phyloP scores from a whole-genome alignment of 2,113 vertebrate species.

The Mugil cephalus region DNA sequence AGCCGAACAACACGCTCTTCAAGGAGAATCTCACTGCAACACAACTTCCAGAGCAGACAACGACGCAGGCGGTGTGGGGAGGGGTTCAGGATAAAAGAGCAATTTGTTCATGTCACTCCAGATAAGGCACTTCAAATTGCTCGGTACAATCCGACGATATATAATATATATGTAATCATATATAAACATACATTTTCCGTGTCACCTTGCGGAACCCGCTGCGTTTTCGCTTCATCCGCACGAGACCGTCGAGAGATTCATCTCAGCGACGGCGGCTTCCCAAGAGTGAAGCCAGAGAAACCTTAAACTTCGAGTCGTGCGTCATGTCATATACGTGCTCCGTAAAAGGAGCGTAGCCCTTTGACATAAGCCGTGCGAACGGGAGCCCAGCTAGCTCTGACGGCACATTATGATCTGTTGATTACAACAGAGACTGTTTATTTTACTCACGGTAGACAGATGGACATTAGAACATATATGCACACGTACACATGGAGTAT shows the following conservation, averaged over 20 bases:
- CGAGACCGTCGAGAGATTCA: slow-evolving; percentile 24
- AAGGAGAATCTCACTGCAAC: not conserved
- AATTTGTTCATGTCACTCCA: slow-evolving; percentile 67
- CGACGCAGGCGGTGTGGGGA: no score
- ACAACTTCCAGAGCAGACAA: slow-evolving; percentile 3
- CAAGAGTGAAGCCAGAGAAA: slow-evolving; percentile 49
- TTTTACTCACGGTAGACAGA: not conserved
- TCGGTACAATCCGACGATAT: slow-evolving; percentile 80
- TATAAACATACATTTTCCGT: no score
- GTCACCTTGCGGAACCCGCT: slow-evolving; percentile 12
- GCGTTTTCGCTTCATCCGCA: slow-evolving; percentile 10
- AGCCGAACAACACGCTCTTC: slow-evolving; percentile 23
- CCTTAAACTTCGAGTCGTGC: slow-evolving; percentile 23
- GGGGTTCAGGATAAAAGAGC: slow-evolving; percentile 61
- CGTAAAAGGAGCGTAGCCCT: slow-evolving; percentile 79
- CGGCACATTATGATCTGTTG: slow-evolving; percentile 69
- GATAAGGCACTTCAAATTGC: slow-evolving; percentile 81
- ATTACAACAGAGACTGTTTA: slow-evolving; percentile 50
- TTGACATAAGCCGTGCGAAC: slow-evolving; percentile 79
- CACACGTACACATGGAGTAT: no score
- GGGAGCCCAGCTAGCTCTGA: slow-evolving; percentile 78
- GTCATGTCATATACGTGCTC: slow-evolving; percentile 58
- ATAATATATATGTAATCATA: no score
- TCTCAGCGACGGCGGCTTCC: slow-evolving; percentile 2
- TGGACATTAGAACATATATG: not conserved